These are phyloP conservation scores for Chloropsis cyanopogon DNA, from an alignment of 2,113 vertebrate genomes.

Conservation along the genomic window DNA sequence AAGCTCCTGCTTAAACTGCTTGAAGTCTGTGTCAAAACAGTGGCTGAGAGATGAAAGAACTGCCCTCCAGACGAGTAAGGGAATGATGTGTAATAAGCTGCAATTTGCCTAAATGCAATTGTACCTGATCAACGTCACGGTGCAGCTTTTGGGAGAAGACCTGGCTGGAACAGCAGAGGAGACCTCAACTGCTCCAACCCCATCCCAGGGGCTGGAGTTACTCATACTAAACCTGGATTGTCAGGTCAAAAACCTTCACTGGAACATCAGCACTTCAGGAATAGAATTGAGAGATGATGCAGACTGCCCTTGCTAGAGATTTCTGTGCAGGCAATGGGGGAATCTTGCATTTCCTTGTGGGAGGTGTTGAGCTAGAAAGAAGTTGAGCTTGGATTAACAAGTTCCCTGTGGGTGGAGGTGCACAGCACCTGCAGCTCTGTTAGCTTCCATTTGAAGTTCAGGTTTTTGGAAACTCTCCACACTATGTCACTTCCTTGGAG, in stretches of 20 bases:
- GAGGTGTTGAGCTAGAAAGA: not conserved
- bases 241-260: not conserved
- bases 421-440: conserved; percentile 5
- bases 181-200: not conserved
- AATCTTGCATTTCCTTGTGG: not conserved
- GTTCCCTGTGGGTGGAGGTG: not conserved
- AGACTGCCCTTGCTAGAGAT: not conserved
- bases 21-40: not conserved
- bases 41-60: not conserved
- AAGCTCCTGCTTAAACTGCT: not conserved
- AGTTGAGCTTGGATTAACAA: not conserved
- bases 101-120: not conserved
- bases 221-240: accelerated
- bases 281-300: not conserved
- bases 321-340: not conserved
- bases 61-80: not conserved
- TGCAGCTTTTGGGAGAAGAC: not conserved
- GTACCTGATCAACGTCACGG: accelerated
- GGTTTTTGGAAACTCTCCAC: not conserved
- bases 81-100: not conserved
- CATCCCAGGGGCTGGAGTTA: not conserved
- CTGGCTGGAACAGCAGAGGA: not conserved
- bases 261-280: not conserved
- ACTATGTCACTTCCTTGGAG: not conserved
- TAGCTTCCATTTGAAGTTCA: not conserved